Evolutionary conservation across 2,113 vertebrate genomes (phyloP), one percentile per base, ranked within the genome.

Genomic region (Sclerurus mexicanus): DNA sequence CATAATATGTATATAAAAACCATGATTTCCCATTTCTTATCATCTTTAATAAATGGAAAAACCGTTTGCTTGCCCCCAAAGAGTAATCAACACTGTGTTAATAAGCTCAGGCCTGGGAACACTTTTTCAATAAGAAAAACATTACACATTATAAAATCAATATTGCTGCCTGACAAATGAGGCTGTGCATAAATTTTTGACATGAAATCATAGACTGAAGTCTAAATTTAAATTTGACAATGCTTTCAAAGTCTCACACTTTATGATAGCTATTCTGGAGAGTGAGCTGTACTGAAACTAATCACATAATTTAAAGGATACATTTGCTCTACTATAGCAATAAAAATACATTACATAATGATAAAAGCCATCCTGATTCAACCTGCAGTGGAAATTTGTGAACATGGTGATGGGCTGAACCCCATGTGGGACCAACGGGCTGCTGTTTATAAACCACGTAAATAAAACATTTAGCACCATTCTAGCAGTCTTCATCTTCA

Each of bases 141-240:
- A 97, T 96, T 94, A 80, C 92, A 80, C 79, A 96, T 96, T 95
- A 97, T 89, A 96, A 97, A 97, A 97, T 97, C 97, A 97, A 97
- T 97, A 96, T 96, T 60, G 60, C 60, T 87, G 82, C 88, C 94
- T 97, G 96, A 97, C 85, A 97, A 97, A 97, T 96, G 95, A 96
- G 89, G 52, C 72, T 91, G 75, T 85, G 90, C 93, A 93, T 94
- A 81, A 83, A 94, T 97, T 96, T 97, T 94, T 96, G 91, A 97
- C 93, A 73, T 64, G 88, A 87, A 96, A 93, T 92, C 94, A 94
- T 82, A 95, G 76, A 93, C 74, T 77, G 82, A 95, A 92, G 87
- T 90, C 94, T 97, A 95, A 87, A 95, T 95, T 94, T 97, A 93
- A 96, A 96, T 95, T 97, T 95, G 87, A 94, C 89, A 95, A 81